These are phyloP conservation scores for Macaria notata DNA, from an alignment of 2,888 invertebrate genomes.

Conservation along the genomic window DNA sequence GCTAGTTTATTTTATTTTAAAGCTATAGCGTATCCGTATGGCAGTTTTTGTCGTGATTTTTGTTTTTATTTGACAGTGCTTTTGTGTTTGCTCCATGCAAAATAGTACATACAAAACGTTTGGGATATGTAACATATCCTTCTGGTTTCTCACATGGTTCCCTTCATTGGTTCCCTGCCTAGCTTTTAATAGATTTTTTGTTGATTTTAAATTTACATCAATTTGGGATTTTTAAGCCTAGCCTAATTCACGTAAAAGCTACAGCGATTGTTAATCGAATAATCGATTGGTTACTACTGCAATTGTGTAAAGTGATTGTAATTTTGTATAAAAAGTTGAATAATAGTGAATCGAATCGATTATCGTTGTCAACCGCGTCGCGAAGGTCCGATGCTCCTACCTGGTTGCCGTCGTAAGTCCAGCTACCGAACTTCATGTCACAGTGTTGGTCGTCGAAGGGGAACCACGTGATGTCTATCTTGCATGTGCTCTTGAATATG, in stretches of 20 bases:
- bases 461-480: slow-evolving; percentile 99
- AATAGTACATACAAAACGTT: slow-evolving; percentile 88
- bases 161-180: slow-evolving; percentile 68
- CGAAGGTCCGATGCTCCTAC: slow-evolving; percentile 73
- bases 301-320: neutral
- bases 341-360: slow-evolving; percentile 16
- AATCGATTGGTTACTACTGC: slow-evolving; percentile 16
- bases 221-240: slow-evolving; percentile 6
- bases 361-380: slow-evolving; percentile 24
- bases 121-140: slow-evolving; percentile 72
- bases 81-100: slow-evolving; percentile 87
- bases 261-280: slow-evolving; percentile 29
- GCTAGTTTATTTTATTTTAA: slow-evolving; percentile 2
- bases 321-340: neutral
- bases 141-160: slow-evolving; percentile 89
- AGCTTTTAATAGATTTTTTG: slow-evolving; percentile 30
- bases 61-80: slow-evolving; percentile 43
- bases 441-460: slow-evolving; percentile 99
- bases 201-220: slow-evolving; percentile 17
- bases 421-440: slow-evolving; percentile 99
- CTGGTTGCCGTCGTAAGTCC: slow-evolving; percentile 99
- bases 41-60: slow-evolving; percentile 42
- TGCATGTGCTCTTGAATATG: slow-evolving; percentile 99
- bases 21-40: slow-evolving; percentile 55
- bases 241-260: slow-evolving; percentile 27